A percentile compares a stretch with the other conserved stretches of the same genome.
Conservation (phyloP, 2,113 vertebrate genomes). For the Puntigrus tetrazona region DNA sequence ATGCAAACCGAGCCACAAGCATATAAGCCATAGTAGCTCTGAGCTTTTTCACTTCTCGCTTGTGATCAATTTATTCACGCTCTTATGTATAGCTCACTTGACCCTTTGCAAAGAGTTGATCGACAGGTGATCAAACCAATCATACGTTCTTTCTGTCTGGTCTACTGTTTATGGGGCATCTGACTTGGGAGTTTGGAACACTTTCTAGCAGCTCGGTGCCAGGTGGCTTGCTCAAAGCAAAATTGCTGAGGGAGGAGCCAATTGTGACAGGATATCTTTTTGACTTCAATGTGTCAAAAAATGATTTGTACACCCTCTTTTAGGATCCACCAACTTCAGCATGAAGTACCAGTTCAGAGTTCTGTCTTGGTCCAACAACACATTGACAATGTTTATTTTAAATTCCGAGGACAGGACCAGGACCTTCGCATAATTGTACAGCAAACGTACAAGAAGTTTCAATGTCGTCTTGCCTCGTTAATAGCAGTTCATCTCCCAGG, state of each 20-base stretch:
- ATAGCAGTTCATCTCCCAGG: background rate
- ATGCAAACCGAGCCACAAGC: too few species aligned
- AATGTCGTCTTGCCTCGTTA: background rate
- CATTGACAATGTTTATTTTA: background rate
- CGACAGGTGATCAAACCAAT: too few species aligned
- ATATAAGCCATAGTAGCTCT: too few species aligned
- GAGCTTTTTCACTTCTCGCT: too few species aligned
- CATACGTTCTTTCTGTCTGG: too few species aligned
- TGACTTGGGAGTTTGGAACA: too few species aligned
- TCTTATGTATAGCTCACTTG: too few species aligned
- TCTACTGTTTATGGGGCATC: too few species aligned
- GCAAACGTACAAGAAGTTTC: too few species aligned
- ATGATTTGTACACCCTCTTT: background rate
- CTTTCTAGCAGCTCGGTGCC: too few species aligned
- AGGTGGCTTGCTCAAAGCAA: background rate
- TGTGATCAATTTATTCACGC: too few species aligned
- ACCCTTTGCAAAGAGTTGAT: too few species aligned
- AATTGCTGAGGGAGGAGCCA: background rate
- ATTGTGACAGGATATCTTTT: background rate
- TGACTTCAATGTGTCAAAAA: background rate
- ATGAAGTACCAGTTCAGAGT: background rate
- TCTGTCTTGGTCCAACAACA: background rate
- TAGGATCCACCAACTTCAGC: background rate
- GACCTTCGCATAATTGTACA: background rate
- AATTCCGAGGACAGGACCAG: background rate